phyloP scores from a whole-genome alignment of 1,140 invertebrate genomes.

The Trichomalopsis sarcophagae region DNA sequence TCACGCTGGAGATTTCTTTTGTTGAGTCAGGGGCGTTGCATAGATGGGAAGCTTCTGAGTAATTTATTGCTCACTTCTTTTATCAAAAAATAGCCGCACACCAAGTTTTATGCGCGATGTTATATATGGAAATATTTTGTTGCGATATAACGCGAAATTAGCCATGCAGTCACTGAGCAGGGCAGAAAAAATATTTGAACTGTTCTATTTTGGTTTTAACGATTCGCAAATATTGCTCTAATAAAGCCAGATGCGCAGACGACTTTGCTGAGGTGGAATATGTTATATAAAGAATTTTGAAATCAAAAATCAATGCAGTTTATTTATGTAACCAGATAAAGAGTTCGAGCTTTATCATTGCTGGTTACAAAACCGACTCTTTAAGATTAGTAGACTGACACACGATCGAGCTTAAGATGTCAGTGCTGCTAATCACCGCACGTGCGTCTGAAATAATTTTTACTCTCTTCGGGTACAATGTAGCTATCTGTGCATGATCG shows the following conservation, averaged over 20 bases:
- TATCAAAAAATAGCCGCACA: too few relatives aligned
- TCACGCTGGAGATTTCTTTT: background rate
- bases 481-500: too few relatives aligned
- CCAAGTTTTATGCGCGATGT: too few relatives aligned
- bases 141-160: too few relatives aligned
- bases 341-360: slow-evolving; percentile 6
- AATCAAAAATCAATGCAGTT: background rate
- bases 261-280: background rate
- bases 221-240: background rate
- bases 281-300: background rate
- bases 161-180: too few relatives aligned
- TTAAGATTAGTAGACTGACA: background rate
- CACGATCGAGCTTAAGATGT: background rate
- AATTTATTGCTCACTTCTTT: too few relatives aligned
- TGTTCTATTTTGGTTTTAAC: too few relatives aligned
- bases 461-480: too few relatives aligned
- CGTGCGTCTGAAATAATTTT: background rate
- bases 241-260: background rate
- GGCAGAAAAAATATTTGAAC: too few relatives aligned
- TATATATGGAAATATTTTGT: too few relatives aligned
- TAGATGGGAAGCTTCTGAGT: too few relatives aligned
- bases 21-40: background rate
- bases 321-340: background rate
- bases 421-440: background rate
- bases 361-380: background rate